A percentile compares a stretch with the other conserved stretches of the same genome.
Conservation (phyloP, 2,113 vertebrate species). For the Corythaixoides concolor region DNA sequence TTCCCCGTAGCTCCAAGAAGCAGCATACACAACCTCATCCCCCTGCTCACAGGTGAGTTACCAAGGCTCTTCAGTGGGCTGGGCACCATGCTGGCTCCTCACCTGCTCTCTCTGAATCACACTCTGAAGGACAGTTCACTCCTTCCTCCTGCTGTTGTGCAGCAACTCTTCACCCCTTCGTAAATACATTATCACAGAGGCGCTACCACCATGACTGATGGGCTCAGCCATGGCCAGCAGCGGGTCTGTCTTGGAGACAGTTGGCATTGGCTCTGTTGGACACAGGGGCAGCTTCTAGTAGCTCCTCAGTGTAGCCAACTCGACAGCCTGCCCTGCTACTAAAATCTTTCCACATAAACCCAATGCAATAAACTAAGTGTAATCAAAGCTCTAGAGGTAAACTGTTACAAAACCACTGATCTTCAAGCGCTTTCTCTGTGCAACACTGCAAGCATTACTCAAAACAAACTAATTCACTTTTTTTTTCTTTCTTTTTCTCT, state of each 20-base stretch:
- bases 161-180: background rate
- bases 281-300: background rate
- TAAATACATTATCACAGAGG: background rate
- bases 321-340: no score
- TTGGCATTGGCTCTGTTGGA: background rate
- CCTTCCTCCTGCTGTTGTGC: background rate
- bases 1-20: background rate
- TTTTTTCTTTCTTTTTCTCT: no score
- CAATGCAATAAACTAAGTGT: background rate
- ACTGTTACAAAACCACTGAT: background rate
- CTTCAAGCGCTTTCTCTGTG: background rate
- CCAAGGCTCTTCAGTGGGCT: background rate
- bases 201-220: background rate
- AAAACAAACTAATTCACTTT: no score
- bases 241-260: background rate
- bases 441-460: background rate
- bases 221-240: background rate
- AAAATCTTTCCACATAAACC: background rate
- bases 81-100: rapidly evolving
- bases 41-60: background rate
- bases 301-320: no score
- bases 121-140: background rate
- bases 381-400: background rate
- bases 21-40: background rate
- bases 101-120: background rate